Base-by-base conservation (phyloP, 1,140 invertebrate species). In the Trichonephila clavipes region DNA sequence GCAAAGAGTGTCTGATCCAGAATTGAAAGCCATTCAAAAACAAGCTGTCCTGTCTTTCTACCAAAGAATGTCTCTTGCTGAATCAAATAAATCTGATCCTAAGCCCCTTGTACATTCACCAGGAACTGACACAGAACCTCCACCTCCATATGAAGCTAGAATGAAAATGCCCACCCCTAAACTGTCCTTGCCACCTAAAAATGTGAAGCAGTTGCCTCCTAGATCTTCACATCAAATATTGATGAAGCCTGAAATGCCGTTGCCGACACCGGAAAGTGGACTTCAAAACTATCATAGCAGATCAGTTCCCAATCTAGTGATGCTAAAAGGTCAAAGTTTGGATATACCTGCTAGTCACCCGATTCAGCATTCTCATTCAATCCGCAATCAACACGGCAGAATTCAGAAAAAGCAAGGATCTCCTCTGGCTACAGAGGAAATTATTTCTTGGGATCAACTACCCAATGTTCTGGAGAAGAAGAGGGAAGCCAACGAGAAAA, bases 21-120 rank as follows among this genome's bases (percentile, higher is more conserved):
- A 98, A 0, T 95, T 98, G 1, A 98, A 98, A 95, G 98, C 97
- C 0, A 97, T 98, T 59, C 98, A 98, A 95, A 98, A 98, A 95
- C 98, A 98, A 95, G 98, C 98, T 0, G 96, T 98, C 2, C 96
- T 98, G 44, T 98, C 97, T 1, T 98, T 98, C 94, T 98, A 98
- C 95, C 91, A 94, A 93, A 93, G 94, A 94, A 90, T 94, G 93
- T 94, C 93, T 21, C 81, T 94, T 51, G 93, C 93, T 59, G 93
- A 94, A 86, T 89, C 93, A 34, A 90, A 58, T 58, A 94, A 94
- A 85, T 83, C 87, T 8, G 92, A 93, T 51, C 40, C 85, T 16
- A 66, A 85, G 64, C n/a, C 62, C 18, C 88, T 59, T 16, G 19
- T 77, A 19, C 88, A 89, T 34, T 82, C 89, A 19, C 34, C 85